Evolutionary conservation across 2,797 vertebrate genomes (phyloP).

Genomic region (Mus spretus): DNA sequence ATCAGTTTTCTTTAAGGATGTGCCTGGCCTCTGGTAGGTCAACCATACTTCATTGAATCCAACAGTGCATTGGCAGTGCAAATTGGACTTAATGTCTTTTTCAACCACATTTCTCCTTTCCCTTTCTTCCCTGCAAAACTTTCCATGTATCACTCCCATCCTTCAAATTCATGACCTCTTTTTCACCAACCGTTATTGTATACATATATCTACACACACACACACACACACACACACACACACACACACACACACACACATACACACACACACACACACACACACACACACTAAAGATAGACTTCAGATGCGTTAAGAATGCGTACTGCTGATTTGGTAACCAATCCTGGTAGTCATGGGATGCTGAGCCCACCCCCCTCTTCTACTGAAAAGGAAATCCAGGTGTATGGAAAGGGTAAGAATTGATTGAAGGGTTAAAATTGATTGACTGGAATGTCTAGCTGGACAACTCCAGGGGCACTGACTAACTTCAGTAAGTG

Average conservation of each 20-base stretch:
- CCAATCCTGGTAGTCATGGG: background rate
- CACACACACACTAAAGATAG: background rate
- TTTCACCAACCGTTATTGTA: background rate
- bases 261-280: background rate
- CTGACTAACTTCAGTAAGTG: background rate
- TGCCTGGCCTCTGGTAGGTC: background rate
- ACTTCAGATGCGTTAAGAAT: constrained; percentile 17
- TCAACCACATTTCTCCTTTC: background rate
- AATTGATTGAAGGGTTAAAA: background rate
- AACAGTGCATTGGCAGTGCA: no score
- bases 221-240: background rate
- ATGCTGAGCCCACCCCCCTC: background rate
- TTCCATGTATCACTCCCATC: background rate
- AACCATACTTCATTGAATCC: background rate
- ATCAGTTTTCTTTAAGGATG: background rate
- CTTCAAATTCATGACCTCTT: background rate
- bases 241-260: background rate
- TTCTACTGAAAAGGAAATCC: background rate
- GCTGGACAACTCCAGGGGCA: background rate
- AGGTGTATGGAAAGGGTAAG: background rate
- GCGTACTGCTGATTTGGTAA: background rate
- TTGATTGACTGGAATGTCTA: background rate
- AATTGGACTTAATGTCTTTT: background rate
- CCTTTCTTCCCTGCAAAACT: background rate
- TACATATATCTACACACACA: background rate